A percentile compares a stretch with the other conserved stretches of the same genome.
Conservation (phyloP, 2,888 invertebrate species). For the Clepsis dumicolana region DNA sequence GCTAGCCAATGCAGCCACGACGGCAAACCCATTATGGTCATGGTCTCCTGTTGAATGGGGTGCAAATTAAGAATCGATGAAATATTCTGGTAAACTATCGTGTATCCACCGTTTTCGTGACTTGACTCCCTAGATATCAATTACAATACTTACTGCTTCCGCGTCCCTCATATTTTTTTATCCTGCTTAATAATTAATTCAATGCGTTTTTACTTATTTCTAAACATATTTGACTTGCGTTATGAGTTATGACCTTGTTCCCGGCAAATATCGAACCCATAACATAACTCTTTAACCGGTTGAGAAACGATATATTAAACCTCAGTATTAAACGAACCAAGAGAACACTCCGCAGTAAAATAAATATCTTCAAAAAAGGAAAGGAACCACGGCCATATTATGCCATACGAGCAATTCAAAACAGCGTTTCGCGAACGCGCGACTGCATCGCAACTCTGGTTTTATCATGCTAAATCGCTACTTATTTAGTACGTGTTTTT, state of each 20-base stretch:
- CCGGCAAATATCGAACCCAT: neutral
- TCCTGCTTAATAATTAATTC: neutral
- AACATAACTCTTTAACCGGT: neutral
- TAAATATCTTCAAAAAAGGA: neutral
- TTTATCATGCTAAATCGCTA: neutral
- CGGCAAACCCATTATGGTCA: slow-evolving; percentile 96
- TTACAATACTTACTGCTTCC: neutral
- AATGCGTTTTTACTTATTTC: too few relatives aligned
- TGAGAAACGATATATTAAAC: neutral
- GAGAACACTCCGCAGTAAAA: neutral
- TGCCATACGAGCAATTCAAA: neutral
- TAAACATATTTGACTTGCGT: too few relatives aligned
- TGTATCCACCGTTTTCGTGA: neutral
- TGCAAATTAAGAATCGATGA: slow-evolving; percentile 23
- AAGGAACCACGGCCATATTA: neutral
- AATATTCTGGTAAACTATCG: neutral
- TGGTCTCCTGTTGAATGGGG: slow-evolving; percentile 89
- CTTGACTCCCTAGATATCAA: neutral
- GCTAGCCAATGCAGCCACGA: slow-evolving; percentile 95
- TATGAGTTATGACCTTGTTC: too few relatives aligned
- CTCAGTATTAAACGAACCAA: neutral
- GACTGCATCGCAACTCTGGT: neutral
- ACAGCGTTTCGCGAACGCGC: neutral
- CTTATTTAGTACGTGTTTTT: neutral
- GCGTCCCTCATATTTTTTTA: neutral